Evolutionary conservation across 2,888 invertebrate genomes (phyloP).

Genomic region (Leptinotarsa tumamoca): DNA sequence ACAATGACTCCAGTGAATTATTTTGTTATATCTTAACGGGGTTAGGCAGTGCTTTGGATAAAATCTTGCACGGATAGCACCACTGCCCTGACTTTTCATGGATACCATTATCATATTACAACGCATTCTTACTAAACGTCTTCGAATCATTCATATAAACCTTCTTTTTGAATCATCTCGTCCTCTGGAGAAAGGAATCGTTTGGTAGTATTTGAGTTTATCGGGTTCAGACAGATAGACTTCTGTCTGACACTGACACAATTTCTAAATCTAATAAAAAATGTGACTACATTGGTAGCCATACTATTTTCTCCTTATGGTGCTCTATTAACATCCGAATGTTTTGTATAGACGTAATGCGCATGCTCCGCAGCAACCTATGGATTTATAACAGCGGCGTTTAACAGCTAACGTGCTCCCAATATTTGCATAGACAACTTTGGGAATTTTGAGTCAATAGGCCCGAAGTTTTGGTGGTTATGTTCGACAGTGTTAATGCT

Average conservation of each 20-base stretch:
- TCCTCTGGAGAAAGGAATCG: too few relatives aligned
- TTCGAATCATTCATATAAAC: too few relatives aligned
- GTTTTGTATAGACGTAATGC: slow-evolving; percentile 7
- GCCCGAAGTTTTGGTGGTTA: neutral
- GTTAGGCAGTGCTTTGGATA: neutral
- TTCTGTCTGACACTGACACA: neutral
- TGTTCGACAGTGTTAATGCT: neutral
- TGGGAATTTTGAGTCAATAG: slow-evolving; percentile 1
- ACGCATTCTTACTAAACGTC: too few relatives aligned
- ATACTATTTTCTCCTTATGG: neutral
- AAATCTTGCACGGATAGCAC: neutral
- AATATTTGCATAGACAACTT: slow-evolving; percentile 21
- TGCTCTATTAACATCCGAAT: neutral
- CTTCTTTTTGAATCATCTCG: too few relatives aligned
- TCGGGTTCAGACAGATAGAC: too few relatives aligned
- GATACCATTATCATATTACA: too few relatives aligned
- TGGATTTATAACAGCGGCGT: neutral
- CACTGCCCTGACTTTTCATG: neutral
- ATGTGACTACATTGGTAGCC: neutral
- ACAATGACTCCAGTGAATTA: too few relatives aligned
- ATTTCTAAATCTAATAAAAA: neutral
- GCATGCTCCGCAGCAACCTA: neutral
- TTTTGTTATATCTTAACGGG: too few relatives aligned
- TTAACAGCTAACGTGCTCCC: neutral
- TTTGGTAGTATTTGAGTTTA: too few relatives aligned